These are phyloP conservation scores for Brachionus rotundiformis DNA, from an alignment of 1,140 invertebrate species.

Conservation along the genomic window DNA sequence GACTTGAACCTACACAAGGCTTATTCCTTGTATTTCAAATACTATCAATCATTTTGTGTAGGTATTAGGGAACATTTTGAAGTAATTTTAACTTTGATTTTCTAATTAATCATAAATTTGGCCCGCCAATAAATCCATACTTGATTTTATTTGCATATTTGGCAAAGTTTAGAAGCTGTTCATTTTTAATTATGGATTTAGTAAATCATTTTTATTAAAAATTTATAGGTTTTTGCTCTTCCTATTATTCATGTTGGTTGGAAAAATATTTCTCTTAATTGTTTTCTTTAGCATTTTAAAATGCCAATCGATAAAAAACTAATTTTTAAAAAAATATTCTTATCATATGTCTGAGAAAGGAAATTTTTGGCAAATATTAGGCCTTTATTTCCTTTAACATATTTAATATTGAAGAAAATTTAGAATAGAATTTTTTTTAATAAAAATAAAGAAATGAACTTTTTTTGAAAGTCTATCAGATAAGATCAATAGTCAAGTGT, in stretches of 20 bases:
- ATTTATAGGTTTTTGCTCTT: neutral
- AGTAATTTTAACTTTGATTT: constrained; percentile 3
- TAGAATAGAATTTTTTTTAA: no score
- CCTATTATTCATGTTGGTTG: neutral
- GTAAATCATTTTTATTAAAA: constrained; percentile 13
- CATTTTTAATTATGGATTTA: constrained; percentile 36
- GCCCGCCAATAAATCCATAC: neutral
- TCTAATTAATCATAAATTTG: constrained; percentile 37
- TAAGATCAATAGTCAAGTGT: constrained; percentile 50
- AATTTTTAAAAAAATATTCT: neutral
- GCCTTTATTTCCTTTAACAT: no score
- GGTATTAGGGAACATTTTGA: neutral
- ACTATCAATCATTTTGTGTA: neutral
- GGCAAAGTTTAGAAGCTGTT: neutral
- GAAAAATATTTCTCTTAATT: neutral
- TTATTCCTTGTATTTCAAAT: neutral
- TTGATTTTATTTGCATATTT: neutral
- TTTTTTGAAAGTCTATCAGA: constrained; percentile 44
- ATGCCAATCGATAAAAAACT: neutral
- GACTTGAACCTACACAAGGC: neutral
- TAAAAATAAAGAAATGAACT: no score
- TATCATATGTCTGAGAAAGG: neutral
- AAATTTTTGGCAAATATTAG: no score
- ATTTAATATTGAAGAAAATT: no score
- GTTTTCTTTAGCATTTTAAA: neutral